Conservation (phyloP, 2,113 vertebrate genomes). For the Panurus biarmicus region DNA sequence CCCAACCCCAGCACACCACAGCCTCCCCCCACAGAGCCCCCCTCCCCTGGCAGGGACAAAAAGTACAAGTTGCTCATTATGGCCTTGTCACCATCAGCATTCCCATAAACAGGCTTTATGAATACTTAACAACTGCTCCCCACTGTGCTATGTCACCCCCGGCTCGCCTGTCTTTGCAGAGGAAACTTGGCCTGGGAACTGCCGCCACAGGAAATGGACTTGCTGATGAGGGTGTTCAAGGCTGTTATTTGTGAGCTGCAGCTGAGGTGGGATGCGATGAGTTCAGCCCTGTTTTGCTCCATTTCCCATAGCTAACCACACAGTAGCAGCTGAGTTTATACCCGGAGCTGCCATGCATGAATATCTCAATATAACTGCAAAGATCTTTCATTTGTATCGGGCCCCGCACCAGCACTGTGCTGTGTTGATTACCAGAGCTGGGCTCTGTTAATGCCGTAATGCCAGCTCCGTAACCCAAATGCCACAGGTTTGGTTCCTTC, state of each 20-base stretch:
- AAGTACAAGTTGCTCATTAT: rapidly evolving
- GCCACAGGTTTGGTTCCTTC: not conserved
- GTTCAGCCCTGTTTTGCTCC: constrained; percentile 18
- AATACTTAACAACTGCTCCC: not conserved
- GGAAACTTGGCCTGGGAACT: not conserved
- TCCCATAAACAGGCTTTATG: not conserved
- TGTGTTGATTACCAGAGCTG: not conserved
- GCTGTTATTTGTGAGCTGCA: not conserved
- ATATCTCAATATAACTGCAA: constrained; percentile 23
- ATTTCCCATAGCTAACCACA: constrained; percentile 36
- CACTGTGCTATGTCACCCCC: not conserved
- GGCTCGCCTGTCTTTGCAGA: not conserved
- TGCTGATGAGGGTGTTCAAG: constrained; percentile 2
- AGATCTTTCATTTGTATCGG: constrained; percentile 8
- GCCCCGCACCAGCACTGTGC: not conserved
- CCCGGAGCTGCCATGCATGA: constrained; percentile 9
- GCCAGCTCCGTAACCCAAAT: not conserved
- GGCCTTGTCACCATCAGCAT: not conserved
- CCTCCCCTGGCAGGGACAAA: not conserved
- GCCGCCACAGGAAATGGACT: not conserved
- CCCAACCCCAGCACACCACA: rapidly evolving
- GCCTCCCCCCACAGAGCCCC: not conserved
- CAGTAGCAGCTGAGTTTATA: constrained; percentile 28
- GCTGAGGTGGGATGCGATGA: not conserved
- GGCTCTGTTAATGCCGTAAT: not conserved